A percentile compares a stretch with the other conserved stretches of the same genome.
phyloP scores from a whole-genome alignment of 1,140 invertebrate genomes.

The Euura lappo region DNA sequence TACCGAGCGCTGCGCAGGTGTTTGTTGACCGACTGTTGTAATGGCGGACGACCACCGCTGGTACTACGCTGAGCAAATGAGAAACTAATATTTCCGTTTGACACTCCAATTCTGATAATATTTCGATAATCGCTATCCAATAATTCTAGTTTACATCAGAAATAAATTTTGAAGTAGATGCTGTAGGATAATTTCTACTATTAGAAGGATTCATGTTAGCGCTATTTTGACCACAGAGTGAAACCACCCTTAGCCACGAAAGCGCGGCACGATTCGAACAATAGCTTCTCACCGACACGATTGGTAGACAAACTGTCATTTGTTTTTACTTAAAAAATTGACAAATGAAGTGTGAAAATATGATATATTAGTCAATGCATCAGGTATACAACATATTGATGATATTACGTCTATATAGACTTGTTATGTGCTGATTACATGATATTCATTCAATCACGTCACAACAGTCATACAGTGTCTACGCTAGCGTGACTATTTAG shows the following conservation, averaged over 20 bases:
- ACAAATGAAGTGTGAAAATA: too few relatives aligned
- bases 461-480: too few relatives aligned
- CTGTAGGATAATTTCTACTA: neutral
- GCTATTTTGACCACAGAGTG: neutral
- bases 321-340: too few relatives aligned
- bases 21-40: constrained; percentile 28
- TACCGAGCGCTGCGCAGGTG: constrained; percentile 22
- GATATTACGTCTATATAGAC: too few relatives aligned
- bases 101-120: neutral
- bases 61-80: constrained; percentile 10
- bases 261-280: neutral
- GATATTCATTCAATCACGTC: too few relatives aligned
- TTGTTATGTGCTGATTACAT: too few relatives aligned
- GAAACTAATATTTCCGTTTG: constrained; percentile 9
- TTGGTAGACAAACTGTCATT: too few relatives aligned
- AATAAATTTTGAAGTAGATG: neutral
- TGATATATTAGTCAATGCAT: too few relatives aligned
- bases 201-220: neutral
- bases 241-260: neutral
- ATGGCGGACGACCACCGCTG: constrained; percentile 36
- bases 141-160: neutral
- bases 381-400: neutral
- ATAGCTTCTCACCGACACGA: too few relatives aligned
- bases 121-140: neutral
- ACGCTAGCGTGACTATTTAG: too few relatives aligned